Evolutionary conservation across 1,140 invertebrate genomes (phyloP).

Genomic region (Caenorhabditis inopinata): DNA sequence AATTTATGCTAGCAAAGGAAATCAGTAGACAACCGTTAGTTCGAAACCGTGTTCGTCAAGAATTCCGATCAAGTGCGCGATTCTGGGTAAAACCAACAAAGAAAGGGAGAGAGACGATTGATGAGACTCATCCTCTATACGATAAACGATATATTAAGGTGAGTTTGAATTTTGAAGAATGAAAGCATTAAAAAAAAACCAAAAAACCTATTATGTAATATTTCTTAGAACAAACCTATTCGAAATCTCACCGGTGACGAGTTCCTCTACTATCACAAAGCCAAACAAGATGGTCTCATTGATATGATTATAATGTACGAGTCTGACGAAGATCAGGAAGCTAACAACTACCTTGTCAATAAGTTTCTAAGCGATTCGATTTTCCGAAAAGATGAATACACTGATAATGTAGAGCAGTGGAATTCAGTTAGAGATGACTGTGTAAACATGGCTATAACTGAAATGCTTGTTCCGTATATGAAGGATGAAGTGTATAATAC

Average conservation of each 20-base stretch:
- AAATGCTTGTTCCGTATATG: slow-evolving; percentile 85
- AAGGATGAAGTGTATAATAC: slow-evolving; percentile 81
- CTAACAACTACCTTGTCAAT: slow-evolving; percentile 39
- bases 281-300: slow-evolving; percentile 68
- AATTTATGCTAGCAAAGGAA: slow-evolving; percentile 90
- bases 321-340: neutral
- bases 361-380: slow-evolving; percentile 35
- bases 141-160: slow-evolving; percentile 81
- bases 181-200: neutral
- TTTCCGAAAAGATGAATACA: slow-evolving; percentile 82
- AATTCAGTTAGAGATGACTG: slow-evolving; percentile 83
- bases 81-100: slow-evolving; percentile 82
- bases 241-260: slow-evolving; percentile 84
- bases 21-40: slow-evolving; percentile 83
- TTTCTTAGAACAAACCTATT: slow-evolving; percentile 83
- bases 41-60: slow-evolving; percentile 81
- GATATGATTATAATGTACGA: slow-evolving; percentile 38
- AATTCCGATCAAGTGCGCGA: slow-evolving; percentile 86
- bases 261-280: slow-evolving; percentile 76
- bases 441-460: slow-evolving; percentile 82
- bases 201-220: neutral
- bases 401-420: slow-evolving; percentile 92
- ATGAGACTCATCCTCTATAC: slow-evolving; percentile 78
- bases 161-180: neutral
- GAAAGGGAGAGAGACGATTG: slow-evolving; percentile 66